Conservation (phyloP, 1,140 invertebrate genomes). For the Bombus soroeensis region DNA sequence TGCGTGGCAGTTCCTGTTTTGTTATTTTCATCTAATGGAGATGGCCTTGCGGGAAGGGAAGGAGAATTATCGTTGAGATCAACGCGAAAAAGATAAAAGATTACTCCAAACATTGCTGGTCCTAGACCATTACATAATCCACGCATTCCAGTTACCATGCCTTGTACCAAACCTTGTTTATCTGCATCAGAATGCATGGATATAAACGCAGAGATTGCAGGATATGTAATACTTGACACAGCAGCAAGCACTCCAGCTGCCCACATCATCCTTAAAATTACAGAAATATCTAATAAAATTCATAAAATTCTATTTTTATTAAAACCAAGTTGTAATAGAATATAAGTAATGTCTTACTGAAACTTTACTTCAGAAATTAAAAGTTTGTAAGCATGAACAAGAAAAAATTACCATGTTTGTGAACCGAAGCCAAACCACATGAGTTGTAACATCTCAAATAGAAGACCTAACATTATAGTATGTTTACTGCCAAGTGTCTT, state of each 20-base stretch:
- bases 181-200: constrained; percentile 98
- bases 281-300: constrained; percentile 35
- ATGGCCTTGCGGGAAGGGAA: constrained; percentile 75
- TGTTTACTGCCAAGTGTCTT: constrained; percentile 96
- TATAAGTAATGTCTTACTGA: neutral
- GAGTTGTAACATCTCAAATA: constrained; percentile 98
- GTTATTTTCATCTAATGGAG: constrained; percentile 79
- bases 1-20: constrained; percentile 80
- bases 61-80: constrained; percentile 92
- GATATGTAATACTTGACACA: constrained; percentile 97
- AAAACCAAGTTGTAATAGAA: neutral
- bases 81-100: constrained; percentile 99
- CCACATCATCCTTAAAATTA: constrained; percentile 97
- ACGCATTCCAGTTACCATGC: constrained; percentile 98
- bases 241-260: constrained; percentile 97
- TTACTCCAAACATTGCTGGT: constrained; percentile 96
- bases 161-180: constrained; percentile 98
- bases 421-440: constrained; percentile 98
- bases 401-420: constrained; percentile 87
- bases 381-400: constrained; percentile 14
- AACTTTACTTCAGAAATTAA: neutral
- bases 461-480: constrained; percentile 97
- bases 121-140: constrained; percentile 94
- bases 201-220: constrained; percentile 99
- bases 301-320: neutral